Conservation (phyloP, 2,113 vertebrate species). For the Sceloporus undulatus region DNA sequence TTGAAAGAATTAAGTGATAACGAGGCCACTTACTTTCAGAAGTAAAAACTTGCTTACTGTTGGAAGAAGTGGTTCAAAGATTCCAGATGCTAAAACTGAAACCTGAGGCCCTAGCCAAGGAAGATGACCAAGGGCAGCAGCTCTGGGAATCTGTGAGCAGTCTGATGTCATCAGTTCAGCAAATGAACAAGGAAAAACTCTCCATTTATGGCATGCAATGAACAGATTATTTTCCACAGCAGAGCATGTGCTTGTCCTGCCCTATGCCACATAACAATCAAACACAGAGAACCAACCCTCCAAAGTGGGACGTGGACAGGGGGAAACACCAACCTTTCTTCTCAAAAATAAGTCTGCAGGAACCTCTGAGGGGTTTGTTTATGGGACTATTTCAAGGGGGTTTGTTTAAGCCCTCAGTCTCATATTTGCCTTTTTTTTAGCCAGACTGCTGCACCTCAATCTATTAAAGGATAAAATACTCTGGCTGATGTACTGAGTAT, state of each 20-base stretch:
- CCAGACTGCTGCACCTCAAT: not conserved
- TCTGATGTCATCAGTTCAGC: conserved; percentile 18
- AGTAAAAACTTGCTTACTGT: not conserved
- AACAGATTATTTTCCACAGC: not conserved
- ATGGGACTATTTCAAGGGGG: not conserved
- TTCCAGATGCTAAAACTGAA: conserved; percentile 3
- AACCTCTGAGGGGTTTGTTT: not conserved
- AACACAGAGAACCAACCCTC: not conserved
- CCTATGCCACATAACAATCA: no score
- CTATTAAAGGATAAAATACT: not conserved
- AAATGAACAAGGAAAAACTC: conserved; percentile 7
- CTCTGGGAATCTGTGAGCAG: not conserved
- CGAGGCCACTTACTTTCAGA: not conserved
- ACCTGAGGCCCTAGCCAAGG: not conserved
- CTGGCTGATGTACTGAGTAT: not conserved
- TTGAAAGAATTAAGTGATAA: not conserved
- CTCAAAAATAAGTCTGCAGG: not conserved
- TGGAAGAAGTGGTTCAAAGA: not conserved
- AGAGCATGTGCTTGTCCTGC: not conserved
- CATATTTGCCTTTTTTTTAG: not conserved
- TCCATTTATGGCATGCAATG: conserved; percentile 36
- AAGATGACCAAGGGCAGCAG: not conserved
- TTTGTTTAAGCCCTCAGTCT: not conserved
- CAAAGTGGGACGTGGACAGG: not conserved
- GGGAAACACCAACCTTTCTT: not conserved